Conservation (phyloP, 2,888 invertebrate genomes). For the Mechanitis messenoides region DNA sequence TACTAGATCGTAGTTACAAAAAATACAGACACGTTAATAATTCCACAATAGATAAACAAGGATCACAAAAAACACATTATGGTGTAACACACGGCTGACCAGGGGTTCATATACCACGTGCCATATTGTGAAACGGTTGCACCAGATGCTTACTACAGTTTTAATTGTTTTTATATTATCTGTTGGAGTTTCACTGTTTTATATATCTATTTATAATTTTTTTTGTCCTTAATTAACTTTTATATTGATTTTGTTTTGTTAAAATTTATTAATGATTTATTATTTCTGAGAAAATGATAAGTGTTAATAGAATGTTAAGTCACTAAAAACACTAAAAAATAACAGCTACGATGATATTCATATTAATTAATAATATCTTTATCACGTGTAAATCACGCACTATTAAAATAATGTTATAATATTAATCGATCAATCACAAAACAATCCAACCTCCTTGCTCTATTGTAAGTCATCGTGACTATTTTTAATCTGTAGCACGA, state of each 20-base stretch:
- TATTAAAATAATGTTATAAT: conserved; percentile 7
- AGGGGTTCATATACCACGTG: conserved; percentile 38
- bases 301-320: too few species aligned
- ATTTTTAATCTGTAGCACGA: conserved; percentile 32
- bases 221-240: neutral
- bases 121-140: conserved; percentile 49
- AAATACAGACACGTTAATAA: conserved; percentile 6
- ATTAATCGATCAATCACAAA: conserved; percentile 11
- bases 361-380: neutral
- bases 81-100: conserved; percentile 20
- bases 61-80: conserved; percentile 11
- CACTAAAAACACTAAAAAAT: too few species aligned
- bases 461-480: conserved; percentile 32
- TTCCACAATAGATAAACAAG: conserved; percentile 7
- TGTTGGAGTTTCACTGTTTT: conserved; percentile 16
- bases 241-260: too few species aligned
- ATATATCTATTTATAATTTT: neutral
- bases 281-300: too few species aligned
- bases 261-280: too few species aligned
- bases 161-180: conserved; percentile 37
- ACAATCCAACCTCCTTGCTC: conserved; percentile 19
- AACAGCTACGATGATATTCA: neutral
- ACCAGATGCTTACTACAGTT: conserved; percentile 40
- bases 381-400: neutral
- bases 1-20: conserved; percentile 1